Evolutionary conservation across 64 coral and sea anemone genomes (phyloP).

Genomic region (Montipora sp.): DNA sequence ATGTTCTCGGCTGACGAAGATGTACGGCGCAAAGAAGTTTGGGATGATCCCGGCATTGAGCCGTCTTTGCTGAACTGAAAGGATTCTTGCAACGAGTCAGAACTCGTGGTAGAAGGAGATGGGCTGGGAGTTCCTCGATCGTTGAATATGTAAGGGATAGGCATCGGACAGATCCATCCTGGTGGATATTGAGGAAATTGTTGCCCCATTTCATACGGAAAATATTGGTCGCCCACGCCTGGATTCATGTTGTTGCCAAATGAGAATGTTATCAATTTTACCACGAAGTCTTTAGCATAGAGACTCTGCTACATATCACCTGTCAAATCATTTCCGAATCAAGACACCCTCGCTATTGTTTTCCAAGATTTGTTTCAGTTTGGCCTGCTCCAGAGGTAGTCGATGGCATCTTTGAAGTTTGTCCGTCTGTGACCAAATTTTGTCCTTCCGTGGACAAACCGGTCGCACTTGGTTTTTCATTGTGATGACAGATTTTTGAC

Average conservation of each 20-base stretch:
- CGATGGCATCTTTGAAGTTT: conserved; percentile 1
- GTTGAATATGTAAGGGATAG: too few relatives aligned
- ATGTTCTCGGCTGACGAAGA: too few relatives aligned
- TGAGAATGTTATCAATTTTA: neutral
- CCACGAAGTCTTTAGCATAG: conserved; percentile 1
- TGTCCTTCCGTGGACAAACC: conserved; percentile 33
- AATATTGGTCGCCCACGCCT: neutral
- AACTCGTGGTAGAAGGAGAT: too few relatives aligned
- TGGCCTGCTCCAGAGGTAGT: conserved; percentile 24
- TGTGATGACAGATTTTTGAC: conserved; percentile 61
- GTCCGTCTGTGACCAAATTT: neutral
- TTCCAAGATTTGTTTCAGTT: conserved; percentile 10
- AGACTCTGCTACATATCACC: conserved; percentile 23
- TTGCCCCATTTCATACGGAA: neutral
- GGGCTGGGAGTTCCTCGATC: too few relatives aligned
- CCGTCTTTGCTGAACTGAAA: too few relatives aligned
- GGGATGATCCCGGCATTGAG: too few relatives aligned
- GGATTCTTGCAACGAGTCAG: too few relatives aligned
- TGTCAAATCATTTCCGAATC: conserved; percentile 27
- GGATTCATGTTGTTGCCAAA: conserved; percentile 40
- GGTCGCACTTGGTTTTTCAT: conserved; percentile 43
- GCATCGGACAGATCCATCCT: neutral
- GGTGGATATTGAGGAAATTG: conserved; percentile 11
- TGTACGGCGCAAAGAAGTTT: too few relatives aligned
- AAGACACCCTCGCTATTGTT: conserved; percentile 24